These are phyloP conservation scores for Leucophenga varia DNA, from an alignment of 1,140 invertebrate species.

Conservation along the genomic window DNA sequence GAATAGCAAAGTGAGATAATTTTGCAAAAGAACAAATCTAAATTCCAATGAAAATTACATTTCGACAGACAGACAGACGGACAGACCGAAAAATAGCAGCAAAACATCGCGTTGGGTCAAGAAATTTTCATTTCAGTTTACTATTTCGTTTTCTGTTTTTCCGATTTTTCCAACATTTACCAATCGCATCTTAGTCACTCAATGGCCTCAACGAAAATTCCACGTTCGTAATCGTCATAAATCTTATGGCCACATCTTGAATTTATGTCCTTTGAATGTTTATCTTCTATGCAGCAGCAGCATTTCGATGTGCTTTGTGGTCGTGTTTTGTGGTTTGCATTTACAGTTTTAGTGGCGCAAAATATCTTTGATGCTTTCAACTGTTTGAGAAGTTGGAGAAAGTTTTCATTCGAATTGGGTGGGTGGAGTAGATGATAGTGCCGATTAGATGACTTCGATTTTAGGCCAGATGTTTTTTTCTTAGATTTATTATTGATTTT, in stretches of 20 bases:
- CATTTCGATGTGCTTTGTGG: constrained; percentile 22
- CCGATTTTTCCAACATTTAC: constrained; percentile 1
- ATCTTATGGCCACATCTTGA: constrained; percentile 55
- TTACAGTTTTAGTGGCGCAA: background rate
- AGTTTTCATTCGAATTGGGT: too few species aligned
- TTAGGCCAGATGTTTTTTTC: constrained; percentile 26
- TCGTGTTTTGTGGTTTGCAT: constrained; percentile 49
- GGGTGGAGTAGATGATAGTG: too few species aligned
- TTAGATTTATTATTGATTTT: constrained; percentile 44
- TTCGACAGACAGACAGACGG: too few species aligned
- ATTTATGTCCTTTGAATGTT: constrained; percentile 35
- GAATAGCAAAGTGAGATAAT: constrained; percentile 6
- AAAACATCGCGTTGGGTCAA: background rate
- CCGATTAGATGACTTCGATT: constrained; percentile 23
- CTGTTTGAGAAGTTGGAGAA: background rate
- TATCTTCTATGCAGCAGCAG: background rate
- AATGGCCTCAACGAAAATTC: constrained; percentile 24
- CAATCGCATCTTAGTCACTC: too few species aligned
- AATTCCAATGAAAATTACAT: too few species aligned
- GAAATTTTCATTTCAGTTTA: constrained; percentile 9
- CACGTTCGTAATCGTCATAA: constrained; percentile 54
- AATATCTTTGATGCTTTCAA: too few species aligned
- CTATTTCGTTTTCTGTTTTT: constrained; percentile 33
- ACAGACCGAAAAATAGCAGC: too few species aligned
- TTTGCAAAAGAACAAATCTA: too few species aligned